Evolutionary conservation across 2,113 vertebrate genomes (phyloP), one percentile per base, ranked within the genome.

Genomic region (Toxostoma redivivum): DNA sequence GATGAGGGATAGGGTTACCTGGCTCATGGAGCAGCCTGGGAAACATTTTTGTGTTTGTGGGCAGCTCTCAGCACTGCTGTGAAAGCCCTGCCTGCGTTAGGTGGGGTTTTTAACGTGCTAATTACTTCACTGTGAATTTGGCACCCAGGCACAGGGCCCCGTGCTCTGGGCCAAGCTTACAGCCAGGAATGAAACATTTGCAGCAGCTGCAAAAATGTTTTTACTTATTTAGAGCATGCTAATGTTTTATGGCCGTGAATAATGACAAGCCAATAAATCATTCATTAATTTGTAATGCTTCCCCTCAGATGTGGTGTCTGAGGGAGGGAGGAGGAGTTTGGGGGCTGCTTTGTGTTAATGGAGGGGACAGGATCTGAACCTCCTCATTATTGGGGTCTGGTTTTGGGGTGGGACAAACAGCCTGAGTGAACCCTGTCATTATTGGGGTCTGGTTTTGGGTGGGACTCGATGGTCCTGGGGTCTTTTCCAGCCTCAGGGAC

Each of bases 151-250:
- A 22, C 51, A 69, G 80, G 81, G 73, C 66, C 28, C 82, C 4
- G 31, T 53, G 90, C 37, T 93, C 56, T 27, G 12, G 45, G 94
- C 97, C 96, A 95, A 64, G 88, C 95, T 92, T 86, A 92, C 93
- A 85, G 74, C n/a, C 54, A 94, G 92, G 69, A 94, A 65, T 48
- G n/a, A 96, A 89, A 91, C 95, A 48, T 95, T 84, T 90, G 97
- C 84, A 82, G 84, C 98, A 97, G 98, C 98, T 98, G 97, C 94
- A 97, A 97, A 96, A 97, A 94, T 93, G 97, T 97, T 97, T 98
- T 96, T 95, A 96, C 96, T 98, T 97, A 95, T 95, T 97, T 97
- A 94, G 96, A 97, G 86, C 94, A 96, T 97, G 96, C 83, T 97
- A 60, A 95, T 95, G 69, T 97, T 98, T 97, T 97, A 96, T 94